phyloP scores from a whole-genome alignment of 92 coral and sea anemone species.

The Parazoanthus atlanticus region DNA sequence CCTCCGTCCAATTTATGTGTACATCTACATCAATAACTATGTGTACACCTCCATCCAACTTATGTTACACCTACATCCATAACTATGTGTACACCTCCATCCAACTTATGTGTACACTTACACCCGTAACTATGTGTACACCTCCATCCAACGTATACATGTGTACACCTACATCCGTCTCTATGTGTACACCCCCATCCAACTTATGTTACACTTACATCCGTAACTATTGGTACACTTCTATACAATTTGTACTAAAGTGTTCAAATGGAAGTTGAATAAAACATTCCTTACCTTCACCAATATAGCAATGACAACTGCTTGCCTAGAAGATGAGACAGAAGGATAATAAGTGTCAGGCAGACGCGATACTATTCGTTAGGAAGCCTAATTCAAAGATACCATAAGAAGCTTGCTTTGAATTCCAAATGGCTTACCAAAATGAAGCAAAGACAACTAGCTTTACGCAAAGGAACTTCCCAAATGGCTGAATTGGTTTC shows the following conservation, averaged over 20 bases:
- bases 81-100: background rate
- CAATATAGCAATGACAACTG: slow-evolving; percentile 79
- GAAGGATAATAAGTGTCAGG: background rate
- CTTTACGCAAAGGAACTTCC: slow-evolving; percentile 87
- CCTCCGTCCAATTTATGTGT: background rate
- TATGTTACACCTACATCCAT: too few relatives aligned
- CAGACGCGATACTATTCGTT: background rate
- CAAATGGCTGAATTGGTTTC: slow-evolving; percentile 84
- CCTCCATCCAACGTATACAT: background rate
- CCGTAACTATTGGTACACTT: background rate
- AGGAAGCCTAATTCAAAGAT: background rate
- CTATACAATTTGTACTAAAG: too few relatives aligned
- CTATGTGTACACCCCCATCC: background rate
- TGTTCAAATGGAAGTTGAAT: background rate
- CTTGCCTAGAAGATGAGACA: slow-evolving; percentile 68
- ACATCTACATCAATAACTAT: background rate
- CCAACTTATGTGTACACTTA: background rate
- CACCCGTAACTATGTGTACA: background rate
- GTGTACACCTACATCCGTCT: background rate
- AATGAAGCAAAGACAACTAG: slow-evolving; percentile 95
- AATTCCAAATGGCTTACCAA: slow-evolving; percentile 63
- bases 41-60: background rate
- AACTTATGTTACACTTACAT: too few relatives aligned
- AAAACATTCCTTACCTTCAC: slow-evolving; percentile 71
- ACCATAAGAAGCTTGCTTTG: background rate